Base-by-base conservation (phyloP, 2,113 vertebrate species). In the Tyto alba region DNA sequence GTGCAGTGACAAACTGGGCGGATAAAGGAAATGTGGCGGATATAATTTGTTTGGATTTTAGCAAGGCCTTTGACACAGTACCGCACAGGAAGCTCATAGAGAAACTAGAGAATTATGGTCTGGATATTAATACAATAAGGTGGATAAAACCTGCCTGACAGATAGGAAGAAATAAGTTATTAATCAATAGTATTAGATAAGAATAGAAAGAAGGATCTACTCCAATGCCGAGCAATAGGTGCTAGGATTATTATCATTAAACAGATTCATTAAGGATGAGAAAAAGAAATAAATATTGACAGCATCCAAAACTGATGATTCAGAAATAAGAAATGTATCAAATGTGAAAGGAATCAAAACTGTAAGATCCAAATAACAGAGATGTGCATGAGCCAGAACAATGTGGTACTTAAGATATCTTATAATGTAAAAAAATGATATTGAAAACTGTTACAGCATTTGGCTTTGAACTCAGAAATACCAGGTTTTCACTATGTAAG, bases 21-120 rank as follows among this genome's bases (percentile, higher is more conserved):
- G 95, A 97, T 85, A 96, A 89, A 97, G 96, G 93, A 98, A 97
- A 94, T 82, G 71, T 91, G 87, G 73, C 45, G 50, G 76, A 90
- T 86, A 56, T 95, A 97, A 98, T 97, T 97, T 97, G 97, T 98
- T 98, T 98, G 96, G 95, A 97, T 98, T 96, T 96, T 91, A 98
- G 95, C 93, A 96, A 95, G 93, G 93, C 96, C 89, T 97, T 90
- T 97, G 89, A 96, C 87, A 95, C 64, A 78, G 91, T 59, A 92
- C 95, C 96, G 95, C 95, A 97, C 83, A 96, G 95, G 95, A 97
- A 97, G 89, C 95, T 92, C 83, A 85, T 3, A 94, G 89, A 96
- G 47, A 96, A 59, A 67, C 86, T 90, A 63, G 56, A 84, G 83
- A 95, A 96, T 96, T 96, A 96, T 85, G 85, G 77, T 78, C 67